phyloP scores from a whole-genome alignment of 1,140 invertebrate genomes.

The Campoletis sonorensis region DNA sequence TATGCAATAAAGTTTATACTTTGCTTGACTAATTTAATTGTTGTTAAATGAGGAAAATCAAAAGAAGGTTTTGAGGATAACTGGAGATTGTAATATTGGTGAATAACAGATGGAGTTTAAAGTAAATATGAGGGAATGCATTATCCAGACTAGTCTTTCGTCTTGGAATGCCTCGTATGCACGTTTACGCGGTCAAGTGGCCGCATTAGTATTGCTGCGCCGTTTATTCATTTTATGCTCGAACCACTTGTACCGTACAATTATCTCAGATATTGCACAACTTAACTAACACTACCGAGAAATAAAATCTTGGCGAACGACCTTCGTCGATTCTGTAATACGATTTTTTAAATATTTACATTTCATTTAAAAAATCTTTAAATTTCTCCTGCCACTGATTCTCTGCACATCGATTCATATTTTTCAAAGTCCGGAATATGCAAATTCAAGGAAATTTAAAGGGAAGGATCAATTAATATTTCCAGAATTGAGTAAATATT shows the following conservation, averaged over 20 bases:
- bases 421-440: too few species aligned
- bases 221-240: conserved; percentile 1
- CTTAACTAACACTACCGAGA: neutral
- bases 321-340: neutral
- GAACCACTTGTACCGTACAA: conserved; percentile 21
- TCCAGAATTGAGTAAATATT: too few species aligned
- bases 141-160: too few species aligned
- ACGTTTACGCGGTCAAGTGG: neutral
- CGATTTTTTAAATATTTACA: neutral
- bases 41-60: too few species aligned
- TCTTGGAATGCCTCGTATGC: neutral
- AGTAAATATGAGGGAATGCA: neutral
- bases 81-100: too few species aligned
- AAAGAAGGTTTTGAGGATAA: too few species aligned
- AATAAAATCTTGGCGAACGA: neutral
- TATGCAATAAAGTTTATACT: too few species aligned
- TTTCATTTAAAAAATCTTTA: neutral
- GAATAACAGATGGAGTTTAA: too few species aligned
- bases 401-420: neutral
- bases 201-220: neutral
- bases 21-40: too few species aligned
- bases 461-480: too few species aligned
- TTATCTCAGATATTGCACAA: conserved; percentile 3
- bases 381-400: neutral
- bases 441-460: too few species aligned